Conservation (phyloP, 2,888 invertebrate species). For the Dynastes maya region DNA sequence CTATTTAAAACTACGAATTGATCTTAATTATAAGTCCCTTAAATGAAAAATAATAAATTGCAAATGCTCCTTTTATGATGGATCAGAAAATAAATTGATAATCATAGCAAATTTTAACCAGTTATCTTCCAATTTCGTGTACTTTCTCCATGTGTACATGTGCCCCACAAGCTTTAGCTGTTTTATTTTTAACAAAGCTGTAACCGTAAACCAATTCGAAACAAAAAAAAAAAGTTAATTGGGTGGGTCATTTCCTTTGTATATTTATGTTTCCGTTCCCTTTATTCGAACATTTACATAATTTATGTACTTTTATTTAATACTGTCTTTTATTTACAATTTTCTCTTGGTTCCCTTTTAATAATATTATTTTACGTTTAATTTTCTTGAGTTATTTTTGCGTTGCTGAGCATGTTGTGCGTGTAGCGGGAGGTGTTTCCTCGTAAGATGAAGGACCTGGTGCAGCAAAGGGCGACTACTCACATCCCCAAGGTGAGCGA, state of each 20-base stretch:
- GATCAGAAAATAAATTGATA: too few species aligned
- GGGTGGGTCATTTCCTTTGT: conserved; percentile 41
- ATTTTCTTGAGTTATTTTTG: conserved; percentile 62
- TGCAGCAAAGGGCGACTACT: conserved; percentile 69
- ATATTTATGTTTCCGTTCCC: conserved; percentile 19
- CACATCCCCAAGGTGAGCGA: conserved; percentile 65
- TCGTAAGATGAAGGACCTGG: conserved; percentile 87
- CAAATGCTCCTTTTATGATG: too few species aligned
- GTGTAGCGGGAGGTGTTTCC: conserved; percentile 83
- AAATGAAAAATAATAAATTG: too few species aligned
- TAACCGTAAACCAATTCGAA: conserved; percentile 31
- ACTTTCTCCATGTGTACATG: conserved; percentile 22
- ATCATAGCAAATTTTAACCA: not conserved
- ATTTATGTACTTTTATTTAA: conserved; percentile 11
- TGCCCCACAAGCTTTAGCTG: conserved; percentile 36
- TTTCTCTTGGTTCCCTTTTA: conserved; percentile 67
- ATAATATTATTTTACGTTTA: conserved; percentile 69
- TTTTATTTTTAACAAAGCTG: conserved; percentile 30
- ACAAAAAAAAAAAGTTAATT: conserved; percentile 18
- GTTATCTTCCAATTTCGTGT: conserved; percentile 26
- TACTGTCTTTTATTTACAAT: conserved; percentile 32
- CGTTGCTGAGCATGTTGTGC: conserved; percentile 68
- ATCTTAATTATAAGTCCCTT: not conserved
- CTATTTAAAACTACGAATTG: conserved; percentile 25
- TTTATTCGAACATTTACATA: conserved; percentile 8